Conservation (phyloP, 2,888 invertebrate genomes). For the Drosophila algonquin region DNA sequence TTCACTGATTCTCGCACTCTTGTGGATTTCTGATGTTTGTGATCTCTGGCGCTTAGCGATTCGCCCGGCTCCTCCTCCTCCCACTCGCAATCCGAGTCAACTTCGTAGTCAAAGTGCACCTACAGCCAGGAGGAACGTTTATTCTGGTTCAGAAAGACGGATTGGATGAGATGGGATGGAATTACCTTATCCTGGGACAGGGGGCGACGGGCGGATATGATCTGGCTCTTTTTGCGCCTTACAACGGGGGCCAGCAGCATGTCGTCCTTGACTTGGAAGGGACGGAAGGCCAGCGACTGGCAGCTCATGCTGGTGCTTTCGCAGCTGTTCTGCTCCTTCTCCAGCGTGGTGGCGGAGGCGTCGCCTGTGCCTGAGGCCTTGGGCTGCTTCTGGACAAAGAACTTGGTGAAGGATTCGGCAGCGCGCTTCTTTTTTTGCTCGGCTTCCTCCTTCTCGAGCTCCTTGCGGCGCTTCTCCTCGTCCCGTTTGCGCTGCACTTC, state of each 20-base stretch:
- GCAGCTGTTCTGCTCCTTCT: constrained; percentile 72
- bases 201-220: constrained; percentile 89
- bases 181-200: constrained; percentile 90
- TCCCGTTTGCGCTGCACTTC: constrained; percentile 81
- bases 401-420: constrained; percentile 91
- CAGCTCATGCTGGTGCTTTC: constrained; percentile 45
- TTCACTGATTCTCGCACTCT: too few relatives aligned
- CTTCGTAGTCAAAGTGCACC: constrained; percentile 93
- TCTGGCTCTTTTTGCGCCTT: constrained; percentile 90
- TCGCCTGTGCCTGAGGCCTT: constrained; percentile 30
- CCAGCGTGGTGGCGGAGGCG: constrained; percentile 40
- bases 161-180: too few relatives aligned
- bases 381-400: constrained; percentile 87
- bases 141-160: constrained; percentile 15
- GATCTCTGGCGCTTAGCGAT: constrained; percentile 93
- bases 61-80: constrained; percentile 98
- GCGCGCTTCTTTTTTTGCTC: constrained; percentile 91
- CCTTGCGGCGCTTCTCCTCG: constrained; percentile 85
- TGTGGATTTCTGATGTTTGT: too few relatives aligned
- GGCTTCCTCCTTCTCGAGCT: constrained; percentile 88
- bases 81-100: constrained; percentile 98
- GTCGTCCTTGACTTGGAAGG: constrained; percentile 91
- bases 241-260: constrained; percentile 93
- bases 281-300: constrained; percentile 86
- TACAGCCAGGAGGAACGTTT: constrained; percentile 67